phyloP scores from a whole-genome alignment of 1,140 invertebrate species.

The Penaeus japonicus region DNA sequence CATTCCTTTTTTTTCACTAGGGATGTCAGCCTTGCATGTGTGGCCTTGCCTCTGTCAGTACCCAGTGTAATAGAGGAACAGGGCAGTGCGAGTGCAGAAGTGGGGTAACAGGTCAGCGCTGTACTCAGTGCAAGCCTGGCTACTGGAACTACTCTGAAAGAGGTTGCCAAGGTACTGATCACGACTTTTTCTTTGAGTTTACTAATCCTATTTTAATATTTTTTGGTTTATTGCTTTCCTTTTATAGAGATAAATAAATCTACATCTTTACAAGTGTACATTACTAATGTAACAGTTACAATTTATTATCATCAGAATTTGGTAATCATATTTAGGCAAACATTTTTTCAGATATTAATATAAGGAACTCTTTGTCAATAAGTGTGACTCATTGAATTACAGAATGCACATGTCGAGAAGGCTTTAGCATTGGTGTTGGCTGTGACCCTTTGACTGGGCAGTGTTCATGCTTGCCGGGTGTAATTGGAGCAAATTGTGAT shows the following conservation, averaged over 20 bases:
- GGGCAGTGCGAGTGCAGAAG: conserved; percentile 89
- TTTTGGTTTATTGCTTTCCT: neutral
- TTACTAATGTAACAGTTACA: no score
- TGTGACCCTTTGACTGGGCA: conserved; percentile 89
- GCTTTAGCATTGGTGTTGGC: conserved; percentile 86
- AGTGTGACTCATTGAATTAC: neutral
- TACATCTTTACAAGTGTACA: no score
- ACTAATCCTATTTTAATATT: neutral
- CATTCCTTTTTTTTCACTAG: conserved; percentile 26
- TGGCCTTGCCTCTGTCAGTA: conserved; percentile 76
- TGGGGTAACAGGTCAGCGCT: conserved; percentile 86
- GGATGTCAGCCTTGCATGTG: conserved; percentile 89
- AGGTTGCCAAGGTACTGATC: conserved; percentile 84
- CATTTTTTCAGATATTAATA: no score
- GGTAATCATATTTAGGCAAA: no score
- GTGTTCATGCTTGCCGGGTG: conserved; percentile 93
- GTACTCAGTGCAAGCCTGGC: conserved; percentile 87
- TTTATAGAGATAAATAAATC: no score
- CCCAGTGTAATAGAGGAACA: conserved; percentile 82
- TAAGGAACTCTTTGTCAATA: neutral
- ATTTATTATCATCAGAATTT: no score
- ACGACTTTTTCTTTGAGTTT: neutral
- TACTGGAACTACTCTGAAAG: conserved; percentile 90
- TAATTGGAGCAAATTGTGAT: conserved; percentile 94
- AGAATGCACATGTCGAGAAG: conserved; percentile 75